phyloP scores from a whole-genome alignment of 2,113 vertebrate genomes.

The Tragelaphus strepsiceros region DNA sequence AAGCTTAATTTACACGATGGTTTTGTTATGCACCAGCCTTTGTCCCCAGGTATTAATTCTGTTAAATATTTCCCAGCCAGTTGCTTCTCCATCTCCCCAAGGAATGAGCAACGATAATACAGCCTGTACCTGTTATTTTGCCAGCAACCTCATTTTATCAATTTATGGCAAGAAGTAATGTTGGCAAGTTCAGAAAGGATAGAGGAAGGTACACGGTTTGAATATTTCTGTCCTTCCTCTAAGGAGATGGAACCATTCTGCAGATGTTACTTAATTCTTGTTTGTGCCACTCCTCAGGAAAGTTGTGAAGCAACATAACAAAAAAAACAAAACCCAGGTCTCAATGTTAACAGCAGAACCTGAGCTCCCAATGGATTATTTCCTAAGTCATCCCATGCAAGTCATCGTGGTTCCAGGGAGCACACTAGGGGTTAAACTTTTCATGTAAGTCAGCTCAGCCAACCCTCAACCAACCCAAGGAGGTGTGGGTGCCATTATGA shows the following conservation, averaged over 20 bases:
- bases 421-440: background rate
- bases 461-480: background rate
- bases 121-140: conserved; percentile 19
- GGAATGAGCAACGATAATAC: conserved; percentile 16
- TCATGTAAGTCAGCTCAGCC: background rate
- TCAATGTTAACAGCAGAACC: background rate
- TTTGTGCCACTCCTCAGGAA: background rate
- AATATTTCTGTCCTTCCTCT: background rate
- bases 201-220: background rate
- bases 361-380: background rate
- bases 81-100: conserved; percentile 12
- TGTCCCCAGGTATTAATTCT: conserved; percentile 51
- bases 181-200: background rate
- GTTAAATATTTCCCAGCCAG: conserved; percentile 26
- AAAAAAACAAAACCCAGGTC: background rate
- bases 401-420: background rate
- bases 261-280: background rate
- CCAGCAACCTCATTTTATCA: conserved; percentile 22
- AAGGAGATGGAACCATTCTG: background rate
- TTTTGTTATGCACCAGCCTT: conserved; percentile 42
- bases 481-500: background rate
- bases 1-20: conserved; percentile 29
- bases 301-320: background rate
- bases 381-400: background rate
- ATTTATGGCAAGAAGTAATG: conserved; percentile 35